These are phyloP conservation scores for Rhinopomastus cyanomelas DNA, from an alignment of 2,113 vertebrate genomes.

Conservation along the genomic window DNA sequence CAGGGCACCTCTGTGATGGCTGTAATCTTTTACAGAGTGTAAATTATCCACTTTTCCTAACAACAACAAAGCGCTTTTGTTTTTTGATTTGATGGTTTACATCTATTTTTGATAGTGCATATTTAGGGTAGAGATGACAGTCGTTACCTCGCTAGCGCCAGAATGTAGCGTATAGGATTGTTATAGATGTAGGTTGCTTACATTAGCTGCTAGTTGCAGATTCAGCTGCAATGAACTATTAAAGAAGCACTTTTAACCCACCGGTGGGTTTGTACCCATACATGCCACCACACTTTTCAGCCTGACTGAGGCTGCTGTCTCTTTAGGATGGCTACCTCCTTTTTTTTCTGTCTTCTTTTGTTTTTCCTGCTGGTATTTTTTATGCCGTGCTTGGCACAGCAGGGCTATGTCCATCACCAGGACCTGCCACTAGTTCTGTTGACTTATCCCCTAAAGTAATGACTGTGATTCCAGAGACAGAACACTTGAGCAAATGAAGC, in stretches of 20 bases:
- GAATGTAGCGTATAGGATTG: background rate
- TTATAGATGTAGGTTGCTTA: background rate
- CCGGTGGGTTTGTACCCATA: background rate
- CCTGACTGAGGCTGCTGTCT: background rate
- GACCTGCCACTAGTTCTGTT: background rate
- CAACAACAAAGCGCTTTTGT: background rate
- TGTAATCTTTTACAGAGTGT: background rate
- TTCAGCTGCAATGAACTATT: background rate
- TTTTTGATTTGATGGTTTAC: background rate
- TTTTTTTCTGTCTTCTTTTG: background rate
- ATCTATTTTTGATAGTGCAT: background rate
- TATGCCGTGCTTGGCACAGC: background rate
- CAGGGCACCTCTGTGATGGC: background rate
- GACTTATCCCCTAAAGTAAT: background rate
- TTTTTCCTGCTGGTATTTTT: background rate
- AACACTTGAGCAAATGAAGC: background rate
- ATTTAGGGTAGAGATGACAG: background rate
- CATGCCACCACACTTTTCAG: background rate
- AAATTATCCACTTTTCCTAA: background rate
- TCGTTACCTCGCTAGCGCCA: background rate
- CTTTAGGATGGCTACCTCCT: background rate
- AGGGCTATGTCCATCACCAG: background rate
- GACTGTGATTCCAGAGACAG: background rate
- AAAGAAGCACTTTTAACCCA: background rate
- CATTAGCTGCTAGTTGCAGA: background rate